Evolutionary conservation across 2,113 vertebrate genomes (phyloP).

Genomic region (Ibidorhyncha struthersii): DNA sequence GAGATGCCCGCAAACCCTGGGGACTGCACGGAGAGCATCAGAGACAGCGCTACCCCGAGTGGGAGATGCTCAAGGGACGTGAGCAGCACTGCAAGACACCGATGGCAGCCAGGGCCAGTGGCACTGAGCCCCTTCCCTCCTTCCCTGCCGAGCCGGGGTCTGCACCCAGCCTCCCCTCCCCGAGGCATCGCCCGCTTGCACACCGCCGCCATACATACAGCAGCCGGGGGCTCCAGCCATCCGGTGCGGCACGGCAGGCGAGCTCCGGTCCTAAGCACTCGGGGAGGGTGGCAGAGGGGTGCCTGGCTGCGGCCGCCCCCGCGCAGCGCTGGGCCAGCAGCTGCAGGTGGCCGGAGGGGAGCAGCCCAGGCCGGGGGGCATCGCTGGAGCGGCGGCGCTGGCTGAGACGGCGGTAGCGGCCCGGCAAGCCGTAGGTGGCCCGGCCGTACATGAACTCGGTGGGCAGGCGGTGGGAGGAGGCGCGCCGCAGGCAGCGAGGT

Average conservation of each 20-base stretch:
- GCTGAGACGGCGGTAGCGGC: conserved; percentile 76
- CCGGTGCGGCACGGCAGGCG: background rate
- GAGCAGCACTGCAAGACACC: background rate
- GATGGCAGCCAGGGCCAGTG: fast-evolving
- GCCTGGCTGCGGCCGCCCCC: background rate
- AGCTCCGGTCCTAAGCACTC: background rate
- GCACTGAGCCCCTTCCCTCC: fast-evolving
- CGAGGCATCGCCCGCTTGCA: background rate
- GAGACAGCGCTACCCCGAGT: fast-evolving
- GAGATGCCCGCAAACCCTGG: background rate
- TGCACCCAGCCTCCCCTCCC: background rate
- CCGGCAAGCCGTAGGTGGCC: conserved; percentile 68
- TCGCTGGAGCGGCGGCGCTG: conserved; percentile 67
- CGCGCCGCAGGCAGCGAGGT: conserved; percentile 77
- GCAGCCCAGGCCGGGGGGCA: conserved; percentile 2
- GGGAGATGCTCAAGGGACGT: background rate
- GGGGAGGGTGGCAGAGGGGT: background rate
- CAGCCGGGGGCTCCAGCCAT: conserved; percentile 82
- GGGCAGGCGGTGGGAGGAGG: conserved; percentile 79
- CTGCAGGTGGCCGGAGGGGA: conserved; percentile 26
- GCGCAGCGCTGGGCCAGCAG: background rate
- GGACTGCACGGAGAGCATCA: background rate
- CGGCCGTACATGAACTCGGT: conserved; percentile 34
- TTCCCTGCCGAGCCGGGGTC: background rate
- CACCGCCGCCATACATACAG: conserved; percentile 80